Evolutionary conservation across 2,888 invertebrate species (phyloP).

Genomic region (Hirtodrosophila cameraria): DNA sequence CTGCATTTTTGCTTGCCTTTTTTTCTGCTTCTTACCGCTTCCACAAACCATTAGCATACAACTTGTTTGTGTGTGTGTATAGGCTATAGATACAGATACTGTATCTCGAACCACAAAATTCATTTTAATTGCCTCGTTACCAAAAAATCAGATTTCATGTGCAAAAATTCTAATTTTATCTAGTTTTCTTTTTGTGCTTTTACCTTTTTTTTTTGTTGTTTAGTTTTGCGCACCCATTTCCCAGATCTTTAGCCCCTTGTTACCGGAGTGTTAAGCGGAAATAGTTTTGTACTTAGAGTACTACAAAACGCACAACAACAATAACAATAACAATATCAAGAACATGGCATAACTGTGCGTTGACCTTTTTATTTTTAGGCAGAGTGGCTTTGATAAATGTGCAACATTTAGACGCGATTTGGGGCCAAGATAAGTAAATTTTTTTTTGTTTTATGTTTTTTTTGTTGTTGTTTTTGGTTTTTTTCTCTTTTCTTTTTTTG

Average conservation of each 20-base stretch:
- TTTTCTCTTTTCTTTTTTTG: conserved; percentile 19
- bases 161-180: conserved; percentile 46
- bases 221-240: conserved; percentile 57
- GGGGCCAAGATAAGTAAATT: conserved; percentile 70
- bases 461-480: conserved; percentile 7
- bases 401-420: conserved; percentile 78
- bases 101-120: conserved; percentile 48
- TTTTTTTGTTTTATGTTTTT: conserved; percentile 15
- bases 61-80: conserved; percentile 6
- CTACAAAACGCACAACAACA: conserved; percentile 22
- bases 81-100: conserved; percentile 26
- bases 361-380: conserved; percentile 67
- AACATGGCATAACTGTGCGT: conserved; percentile 76
- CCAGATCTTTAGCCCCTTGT: conserved; percentile 54
- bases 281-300: conserved; percentile 59
- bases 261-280: conserved; percentile 58
- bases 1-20: conserved; percentile 1
- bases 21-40: conserved; percentile 1
- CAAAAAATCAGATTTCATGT: conserved; percentile 49
- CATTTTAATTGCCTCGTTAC: conserved; percentile 61
- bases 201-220: background rate
- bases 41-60: conserved; percentile 12
- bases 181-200: conserved; percentile 24
- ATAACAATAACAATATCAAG: conserved; percentile 58
- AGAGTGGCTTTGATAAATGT: conserved; percentile 73